Evolutionary conservation across 2,888 invertebrate species (phyloP), one percentile per base, ranked within the genome.

Genomic region (Hypercompe scribonia): DNA sequence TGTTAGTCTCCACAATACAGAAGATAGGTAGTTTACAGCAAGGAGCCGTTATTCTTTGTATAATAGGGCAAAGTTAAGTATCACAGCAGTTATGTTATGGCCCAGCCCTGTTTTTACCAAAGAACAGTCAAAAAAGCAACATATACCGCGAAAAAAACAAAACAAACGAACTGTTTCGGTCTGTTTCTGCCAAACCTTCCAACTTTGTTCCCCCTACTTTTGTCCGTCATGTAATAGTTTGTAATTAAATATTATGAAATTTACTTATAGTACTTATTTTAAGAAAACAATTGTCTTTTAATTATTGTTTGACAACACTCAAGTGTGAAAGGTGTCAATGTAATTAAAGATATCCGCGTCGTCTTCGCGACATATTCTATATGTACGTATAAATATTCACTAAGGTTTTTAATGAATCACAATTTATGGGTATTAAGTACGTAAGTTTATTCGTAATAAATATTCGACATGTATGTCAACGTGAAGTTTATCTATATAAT

Each of bases 291-390:
- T 1, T 61, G 15, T 28, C 3, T 31, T 28, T 31, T 18, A 8
- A 61, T 28, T 66, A 67, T 50, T 68, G 24, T 68, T 31, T 31
- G 54, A 36, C 58, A 54, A 8, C 28, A 24, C 18, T 68, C n/a
- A 34, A 21, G 28, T 36, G 54, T 36, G 54, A 68, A 58, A 68
- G 54, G n/a, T 68, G 11, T 66, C 31, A 46, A 46, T 46, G 13
- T 46, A 33, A 46, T 42, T 46, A 46, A 31, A 31, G 31, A 42
- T 11, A 24, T n/a, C 15, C 31, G 18, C 66, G 21, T 39, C 42
- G 42, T 15, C 34, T 18, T 36, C 68, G 54, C 36, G 54, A 58
- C 54, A 54, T 58, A 68, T 68, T 10, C 11, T 36, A 68, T 68
- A 28, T 28, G n/a, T n/a, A 50, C 21, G 7, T 31, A 28, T 28